Evolutionary conservation across 2,113 vertebrate species (phyloP), one percentile per base, ranked within the genome.

Genomic region (Heterocephalus glaber): DNA sequence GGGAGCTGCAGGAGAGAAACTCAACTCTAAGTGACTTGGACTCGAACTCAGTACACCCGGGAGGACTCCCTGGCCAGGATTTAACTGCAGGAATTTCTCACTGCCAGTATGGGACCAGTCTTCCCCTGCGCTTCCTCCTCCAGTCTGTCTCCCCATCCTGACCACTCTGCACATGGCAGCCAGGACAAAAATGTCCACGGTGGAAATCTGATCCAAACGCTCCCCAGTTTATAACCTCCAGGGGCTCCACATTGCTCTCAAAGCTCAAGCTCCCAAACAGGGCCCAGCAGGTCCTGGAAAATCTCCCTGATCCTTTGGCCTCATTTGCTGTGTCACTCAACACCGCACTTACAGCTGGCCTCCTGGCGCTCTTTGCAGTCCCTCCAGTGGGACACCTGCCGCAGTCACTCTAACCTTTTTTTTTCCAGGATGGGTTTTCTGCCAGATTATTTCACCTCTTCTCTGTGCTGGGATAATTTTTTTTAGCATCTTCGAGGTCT

Each of bases 151-250:
- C 30, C 11, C 11, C 6, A 38, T 61, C 41, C 26, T 93, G 94
- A 61, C 26, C n/a, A 24, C n/a, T 93, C 8, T 88, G 24, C 72
- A 77, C 24, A 28, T 24, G 38, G 83, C 20, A 47, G 52, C 28
- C 20, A 58, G 66, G 86, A 54, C 41, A 47, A 61, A 63, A 85
- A 68, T 96, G 79, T 86, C n/a, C 68, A 82, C 92, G 83, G 41
- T 79, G 26, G 65, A 79, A 83, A 74, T 14, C 7, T 79, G 38
- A 56, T 49, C 41, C 4, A 24, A 65, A 2, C 13, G 6, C 47
- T 84, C 12, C 54, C 56, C 52, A 11, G 26, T 58, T 89, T 61
- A 83, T 70, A 89, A 12, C 33, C 35, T 79, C 79, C 28, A 49
- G 8, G 17, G 49, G 35, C 61, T 94, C 54, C 41, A 79, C 41